Conservation (phyloP, 92 coral and sea anemone genomes). For the Anthopleura xanthogrammica region DNA sequence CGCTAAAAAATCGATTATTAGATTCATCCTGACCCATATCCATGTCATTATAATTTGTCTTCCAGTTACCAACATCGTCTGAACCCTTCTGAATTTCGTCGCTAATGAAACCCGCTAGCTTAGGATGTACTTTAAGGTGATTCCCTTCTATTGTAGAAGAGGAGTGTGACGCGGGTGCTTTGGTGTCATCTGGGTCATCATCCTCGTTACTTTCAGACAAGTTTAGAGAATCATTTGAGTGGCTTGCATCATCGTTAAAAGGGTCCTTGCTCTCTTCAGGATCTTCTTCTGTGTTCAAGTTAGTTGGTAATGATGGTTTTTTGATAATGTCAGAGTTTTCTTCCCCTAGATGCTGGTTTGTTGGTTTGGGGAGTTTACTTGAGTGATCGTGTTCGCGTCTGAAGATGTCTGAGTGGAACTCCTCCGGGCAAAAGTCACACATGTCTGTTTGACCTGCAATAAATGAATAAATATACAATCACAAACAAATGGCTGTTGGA, state of each 20-base stretch:
- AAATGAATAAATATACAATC: not conserved
- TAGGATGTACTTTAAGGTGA: slow-evolving; percentile 1
- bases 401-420: slow-evolving; percentile 44
- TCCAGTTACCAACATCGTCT: slow-evolving; percentile 11
- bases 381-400: slow-evolving; percentile 27
- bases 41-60: slow-evolving; percentile 18
- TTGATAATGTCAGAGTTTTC: not conserved
- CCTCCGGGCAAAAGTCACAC: slow-evolving; percentile 73
- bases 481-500: not conserved
- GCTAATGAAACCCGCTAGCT: not conserved
- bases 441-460: slow-evolving; percentile 2
- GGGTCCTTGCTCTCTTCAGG: slow-evolving; percentile 12
- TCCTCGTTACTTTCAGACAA: slow-evolving; percentile 4
- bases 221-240: not conserved
- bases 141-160: slow-evolving; percentile 5
- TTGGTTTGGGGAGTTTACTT: not conserved
- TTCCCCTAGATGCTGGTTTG: not conserved
- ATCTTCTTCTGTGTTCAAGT: not conserved
- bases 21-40: slow-evolving; percentile 9
- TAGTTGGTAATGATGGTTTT: not conserved
- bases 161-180: not conserved
- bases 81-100: not conserved
- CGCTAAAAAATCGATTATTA: not conserved
- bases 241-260: not conserved
- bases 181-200: not conserved